These are phyloP conservation scores for Harpegnathos saltator DNA, from an alignment of 1,140 invertebrate species.

Conservation along the genomic window DNA sequence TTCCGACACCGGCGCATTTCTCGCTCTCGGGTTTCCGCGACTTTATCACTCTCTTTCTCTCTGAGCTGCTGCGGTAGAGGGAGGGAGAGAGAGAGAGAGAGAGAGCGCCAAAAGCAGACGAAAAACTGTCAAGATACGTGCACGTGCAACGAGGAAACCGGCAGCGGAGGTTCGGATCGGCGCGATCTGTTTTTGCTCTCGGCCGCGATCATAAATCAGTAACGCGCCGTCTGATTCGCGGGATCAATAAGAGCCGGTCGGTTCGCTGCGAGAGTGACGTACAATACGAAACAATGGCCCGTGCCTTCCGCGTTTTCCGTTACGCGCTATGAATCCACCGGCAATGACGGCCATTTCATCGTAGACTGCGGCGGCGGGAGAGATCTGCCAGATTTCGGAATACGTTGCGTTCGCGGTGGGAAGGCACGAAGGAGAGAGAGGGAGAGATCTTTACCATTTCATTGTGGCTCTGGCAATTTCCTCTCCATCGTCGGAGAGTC, in stretches of 20 bases:
- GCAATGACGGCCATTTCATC: background rate
- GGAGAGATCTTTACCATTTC: too few species aligned
- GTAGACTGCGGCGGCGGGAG: background rate
- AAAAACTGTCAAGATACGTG: slow-evolving; percentile 28
- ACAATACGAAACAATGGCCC: slow-evolving; percentile 35
- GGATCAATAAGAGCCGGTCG: slow-evolving; percentile 48
- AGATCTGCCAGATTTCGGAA: slow-evolving; percentile 33
- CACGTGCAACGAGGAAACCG: background rate
- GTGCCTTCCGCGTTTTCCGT: slow-evolving; percentile 30
- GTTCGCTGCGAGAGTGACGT: slow-evolving; percentile 42
- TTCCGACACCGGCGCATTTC: too few species aligned
- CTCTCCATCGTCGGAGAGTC: too few species aligned
- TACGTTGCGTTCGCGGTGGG: slow-evolving; percentile 4
- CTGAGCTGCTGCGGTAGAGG: too few species aligned
- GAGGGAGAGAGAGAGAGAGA: too few species aligned
- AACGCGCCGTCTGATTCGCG: slow-evolving; percentile 51
- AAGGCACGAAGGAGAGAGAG: background rate
- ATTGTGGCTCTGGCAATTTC: too few species aligned
- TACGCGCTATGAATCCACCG: slow-evolving; percentile 24
- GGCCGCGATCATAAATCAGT: slow-evolving; percentile 64
- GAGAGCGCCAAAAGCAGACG: background rate
- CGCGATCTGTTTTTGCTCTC: slow-evolving; percentile 30
- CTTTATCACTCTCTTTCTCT: too few species aligned
- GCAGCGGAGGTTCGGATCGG: slow-evolving; percentile 5
- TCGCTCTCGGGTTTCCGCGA: too few species aligned